Percentiles rank a stretch among this genome's conserved stretches.
These are phyloP conservation scores for Peromyscus californicus DNA, from an alignment of 2,113 vertebrate species.

Conservation along the genomic window DNA sequence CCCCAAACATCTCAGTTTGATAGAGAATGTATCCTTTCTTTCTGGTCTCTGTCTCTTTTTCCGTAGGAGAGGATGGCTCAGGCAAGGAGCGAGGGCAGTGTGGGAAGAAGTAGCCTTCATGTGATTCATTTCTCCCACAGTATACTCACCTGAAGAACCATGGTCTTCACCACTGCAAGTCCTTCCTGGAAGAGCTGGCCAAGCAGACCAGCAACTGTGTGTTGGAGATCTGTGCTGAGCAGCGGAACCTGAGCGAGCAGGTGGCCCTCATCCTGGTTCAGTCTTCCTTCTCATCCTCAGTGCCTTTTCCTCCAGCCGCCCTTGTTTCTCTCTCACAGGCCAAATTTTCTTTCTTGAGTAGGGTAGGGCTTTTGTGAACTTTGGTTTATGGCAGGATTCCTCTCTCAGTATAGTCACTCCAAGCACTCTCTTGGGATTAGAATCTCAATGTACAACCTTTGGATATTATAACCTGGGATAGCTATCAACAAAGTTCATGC, in stretches of 20 bases:
- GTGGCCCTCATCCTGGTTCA: conserved; percentile 76
- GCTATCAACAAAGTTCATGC: not conserved
- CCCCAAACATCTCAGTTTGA: not conserved
- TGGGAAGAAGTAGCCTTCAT: not conserved
- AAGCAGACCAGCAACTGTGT: conserved; percentile 89
- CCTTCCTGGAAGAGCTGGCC: conserved; percentile 94
- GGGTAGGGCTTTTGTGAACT: conserved; percentile 3
- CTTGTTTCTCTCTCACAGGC: not conserved
- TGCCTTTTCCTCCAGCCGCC: not conserved
- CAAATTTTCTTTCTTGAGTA: conserved; percentile 10
- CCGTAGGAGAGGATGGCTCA: not conserved
- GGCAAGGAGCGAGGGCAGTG: not conserved
- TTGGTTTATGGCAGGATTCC: conserved; percentile 49
- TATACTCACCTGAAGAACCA: conserved; percentile 88
- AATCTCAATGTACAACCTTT: not conserved
- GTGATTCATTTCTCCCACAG: conserved; percentile 79
- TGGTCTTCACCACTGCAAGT: conserved; percentile 90
- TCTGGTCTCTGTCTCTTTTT: conserved; percentile 1
- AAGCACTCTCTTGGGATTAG: conserved; percentile 24
- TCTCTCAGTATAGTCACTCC: conserved; percentile 1
- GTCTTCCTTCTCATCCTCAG: not conserved
- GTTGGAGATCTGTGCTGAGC: conserved; percentile 94
- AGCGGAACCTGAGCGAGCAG: conserved; percentile 94
- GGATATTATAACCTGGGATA: not conserved
- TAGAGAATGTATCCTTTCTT: not conserved